Base-by-base conservation (phyloP, 37 sponge, comb jelly and placozoan genomes). In the Axinella damicornis region DNA sequence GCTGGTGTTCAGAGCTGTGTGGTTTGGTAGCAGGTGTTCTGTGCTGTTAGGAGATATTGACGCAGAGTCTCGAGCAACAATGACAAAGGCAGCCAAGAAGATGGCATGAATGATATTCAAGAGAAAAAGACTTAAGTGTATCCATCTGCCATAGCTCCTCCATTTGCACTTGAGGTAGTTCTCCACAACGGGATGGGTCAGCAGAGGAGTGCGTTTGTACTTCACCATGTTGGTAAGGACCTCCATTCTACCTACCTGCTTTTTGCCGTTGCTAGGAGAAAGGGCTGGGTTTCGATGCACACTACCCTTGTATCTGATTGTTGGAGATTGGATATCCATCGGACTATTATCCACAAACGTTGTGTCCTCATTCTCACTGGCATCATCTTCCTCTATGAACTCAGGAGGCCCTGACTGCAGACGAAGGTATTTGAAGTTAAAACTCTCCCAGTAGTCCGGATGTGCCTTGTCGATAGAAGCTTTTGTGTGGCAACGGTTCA, bases 351-450 rank as follows among this genome's bases (percentile, higher is more conserved):
- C 24, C n/a, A n/a, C n/a, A n/a, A n/a, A n/a, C 18, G 38, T 53
- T 24, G 35, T 9, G 30, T 71, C 21, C 34, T 5, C 12, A n/a
- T n/a, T n/a, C 12, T 28, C 22, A 78, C 74, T 33, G 79, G 4
- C 73, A 25, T 11, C 61, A 12, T 78, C 62, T n/a, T n/a, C n/a
- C n/a, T n/a, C n/a, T n/a, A n/a, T n/a, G n/a, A n/a, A n/a, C 1
- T 57, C 40, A 11, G 9, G n/a, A 24, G 9, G 46, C 9, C 46
- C 4, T 4, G 46, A 12, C 9, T 57, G 54, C n/a, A 83, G 56
- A 6, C 31, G 41, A 1, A 96, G 69, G 54, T 94, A 94, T 68
- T 96, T 94, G 92, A 96, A 96, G 46, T 88, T 76, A 65, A 70
- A 96, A 20, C 59, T 65, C 27, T 83, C 81, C 89, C 88, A 94